phyloP scores from a whole-genome alignment of 2,888 invertebrate genomes.

The Ophion obscuratus region DNA sequence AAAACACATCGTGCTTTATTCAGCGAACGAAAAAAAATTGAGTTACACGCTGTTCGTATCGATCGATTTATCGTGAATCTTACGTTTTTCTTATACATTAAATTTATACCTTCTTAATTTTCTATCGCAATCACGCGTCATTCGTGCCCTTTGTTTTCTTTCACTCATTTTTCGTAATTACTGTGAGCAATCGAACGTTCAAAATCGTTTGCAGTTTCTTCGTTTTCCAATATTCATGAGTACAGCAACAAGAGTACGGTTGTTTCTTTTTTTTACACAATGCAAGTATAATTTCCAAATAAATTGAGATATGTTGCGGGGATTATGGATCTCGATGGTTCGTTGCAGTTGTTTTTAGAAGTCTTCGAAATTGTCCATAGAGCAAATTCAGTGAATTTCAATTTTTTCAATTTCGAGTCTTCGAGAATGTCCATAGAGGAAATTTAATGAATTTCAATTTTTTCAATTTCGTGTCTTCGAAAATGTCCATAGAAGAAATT shows the following conservation, averaged over 20 bases:
- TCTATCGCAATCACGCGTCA: neutral
- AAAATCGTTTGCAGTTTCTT: neutral
- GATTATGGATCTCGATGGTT: neutral
- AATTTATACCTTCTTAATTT: neutral
- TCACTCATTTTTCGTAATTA: neutral
- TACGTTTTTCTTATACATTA: neutral
- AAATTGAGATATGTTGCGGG: conserved; percentile 3
- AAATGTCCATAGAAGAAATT: too few species aligned
- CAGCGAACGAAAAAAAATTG: neutral
- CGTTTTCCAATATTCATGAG: neutral
- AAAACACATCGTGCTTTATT: neutral
- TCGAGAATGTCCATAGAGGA: too few species aligned
- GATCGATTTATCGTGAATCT: neutral
- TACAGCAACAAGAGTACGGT: neutral
- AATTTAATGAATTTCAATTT: too few species aligned
- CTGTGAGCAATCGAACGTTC: neutral
- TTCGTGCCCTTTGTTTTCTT: neutral
- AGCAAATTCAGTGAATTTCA: too few species aligned
- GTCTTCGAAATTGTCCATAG: too few species aligned
- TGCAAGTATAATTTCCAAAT: neutral
- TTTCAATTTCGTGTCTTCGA: too few species aligned
- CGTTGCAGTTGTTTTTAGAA: neutral
- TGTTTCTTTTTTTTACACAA: too few species aligned
- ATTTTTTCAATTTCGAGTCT: too few species aligned
- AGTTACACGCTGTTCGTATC: neutral